Percentiles rank a stretch among this genome's conserved stretches.
Evolutionary conservation across 2,888 invertebrate species (phyloP).

Genomic region (Alsophila aescularia): DNA sequence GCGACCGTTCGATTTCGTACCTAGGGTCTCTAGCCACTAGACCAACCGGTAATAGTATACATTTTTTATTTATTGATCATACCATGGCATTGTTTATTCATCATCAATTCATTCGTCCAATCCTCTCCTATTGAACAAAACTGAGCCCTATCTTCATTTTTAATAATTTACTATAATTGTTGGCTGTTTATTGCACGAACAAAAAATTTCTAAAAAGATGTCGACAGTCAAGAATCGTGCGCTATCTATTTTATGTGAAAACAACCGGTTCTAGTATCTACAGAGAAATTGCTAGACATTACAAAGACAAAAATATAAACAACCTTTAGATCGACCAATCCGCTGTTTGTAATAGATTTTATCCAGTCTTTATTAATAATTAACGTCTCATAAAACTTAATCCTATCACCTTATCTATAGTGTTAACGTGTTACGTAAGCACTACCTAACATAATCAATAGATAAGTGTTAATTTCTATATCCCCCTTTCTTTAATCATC

Average conservation of each 20-base stretch:
- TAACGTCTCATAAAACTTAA: not conserved
- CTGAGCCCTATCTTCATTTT: too few species aligned
- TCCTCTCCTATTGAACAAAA: too few species aligned
- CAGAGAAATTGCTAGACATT: conserved; percentile 2
- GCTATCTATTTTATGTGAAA: conserved; percentile 15
- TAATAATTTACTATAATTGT: too few species aligned
- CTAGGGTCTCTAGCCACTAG: too few species aligned
- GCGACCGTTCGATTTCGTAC: too few species aligned
- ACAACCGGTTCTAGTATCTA: conserved; percentile 3
- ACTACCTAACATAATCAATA: not conserved
- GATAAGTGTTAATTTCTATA: conserved; percentile 11
- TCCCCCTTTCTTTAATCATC: conserved; percentile 22
- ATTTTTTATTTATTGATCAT: too few species aligned
- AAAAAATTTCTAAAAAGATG: not conserved
- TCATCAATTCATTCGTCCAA: too few species aligned
- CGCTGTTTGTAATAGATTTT: not conserved
- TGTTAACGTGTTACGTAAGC: not conserved
- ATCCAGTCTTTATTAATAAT: not conserved
- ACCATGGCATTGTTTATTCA: too few species aligned
- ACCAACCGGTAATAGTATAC: too few species aligned
- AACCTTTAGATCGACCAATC: not conserved
- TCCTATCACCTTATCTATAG: not conserved
- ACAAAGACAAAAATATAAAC: not conserved
- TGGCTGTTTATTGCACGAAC: too few species aligned
- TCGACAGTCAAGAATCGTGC: conserved; percentile 13